Evolutionary conservation across 2,797 vertebrate genomes (phyloP).

Genomic region (Chromis chromis): DNA sequence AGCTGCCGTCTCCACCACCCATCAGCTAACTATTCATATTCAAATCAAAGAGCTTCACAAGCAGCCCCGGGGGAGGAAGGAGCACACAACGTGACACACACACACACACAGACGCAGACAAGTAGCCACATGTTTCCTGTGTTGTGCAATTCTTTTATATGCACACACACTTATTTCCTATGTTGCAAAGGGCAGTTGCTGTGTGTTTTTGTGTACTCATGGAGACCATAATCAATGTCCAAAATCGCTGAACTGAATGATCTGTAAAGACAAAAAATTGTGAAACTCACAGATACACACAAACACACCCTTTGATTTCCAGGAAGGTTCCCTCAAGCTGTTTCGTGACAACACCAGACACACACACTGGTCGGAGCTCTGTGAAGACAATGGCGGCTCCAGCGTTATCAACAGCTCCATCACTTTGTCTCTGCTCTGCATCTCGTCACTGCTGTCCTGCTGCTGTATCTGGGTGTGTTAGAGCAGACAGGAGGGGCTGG

Average conservation of each 20-base stretch:
- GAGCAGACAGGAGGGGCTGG: constrained; percentile 18
- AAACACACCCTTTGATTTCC: constrained; percentile 14
- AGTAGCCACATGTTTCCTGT: constrained; percentile 33
- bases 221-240: background rate
- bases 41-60: constrained; percentile 32
- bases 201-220: too few relatives aligned
- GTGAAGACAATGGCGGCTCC: constrained; percentile 78
- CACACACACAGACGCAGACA: constrained; percentile 5
- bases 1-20: constrained; percentile 28
- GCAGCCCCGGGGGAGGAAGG: constrained; percentile 19
- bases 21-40: constrained; percentile 57
- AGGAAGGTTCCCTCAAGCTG: constrained; percentile 49
- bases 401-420: constrained; percentile 78
- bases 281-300: background rate
- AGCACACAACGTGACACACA: too few relatives aligned
- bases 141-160: constrained; percentile 36
- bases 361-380: constrained; percentile 47
- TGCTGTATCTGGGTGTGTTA: constrained; percentile 19
- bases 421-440: constrained; percentile 71
- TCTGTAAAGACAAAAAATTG: background rate
- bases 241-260: constrained; percentile 1
- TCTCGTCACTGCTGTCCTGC: constrained; percentile 63
- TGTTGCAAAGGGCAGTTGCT: too few relatives aligned
- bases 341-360: constrained; percentile 62
- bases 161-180: constrained; percentile 8